phyloP scores from a whole-genome alignment of 2,113 vertebrate genomes.

The Oenanthe oenanthe region DNA sequence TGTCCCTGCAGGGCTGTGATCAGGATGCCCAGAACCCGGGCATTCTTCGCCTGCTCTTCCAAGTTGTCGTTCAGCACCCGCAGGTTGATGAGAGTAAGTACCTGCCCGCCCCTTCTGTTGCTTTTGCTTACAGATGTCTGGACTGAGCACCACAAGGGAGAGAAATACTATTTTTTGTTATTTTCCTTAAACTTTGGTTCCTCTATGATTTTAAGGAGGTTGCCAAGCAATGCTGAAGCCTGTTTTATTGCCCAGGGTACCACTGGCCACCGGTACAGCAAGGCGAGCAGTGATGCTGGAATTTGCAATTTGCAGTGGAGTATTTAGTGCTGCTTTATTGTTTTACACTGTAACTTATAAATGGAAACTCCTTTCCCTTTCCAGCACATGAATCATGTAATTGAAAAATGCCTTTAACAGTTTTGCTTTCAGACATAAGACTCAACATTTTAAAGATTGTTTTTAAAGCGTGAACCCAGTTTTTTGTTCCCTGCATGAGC shows the following conservation, averaged over 20 bases:
- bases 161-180: not conserved
- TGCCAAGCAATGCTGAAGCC: not conserved
- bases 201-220: not conserved
- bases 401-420: not conserved
- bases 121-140: not conserved
- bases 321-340: not conserved
- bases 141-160: not conserved
- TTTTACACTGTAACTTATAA: not conserved
- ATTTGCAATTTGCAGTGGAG: not conserved
- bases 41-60: constrained; percentile 79
- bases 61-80: constrained; percentile 73
- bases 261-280: accelerated
- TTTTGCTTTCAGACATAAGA: not conserved
- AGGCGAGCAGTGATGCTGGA: accelerated
- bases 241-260: not conserved
- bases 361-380: not conserved
- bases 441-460: not conserved
- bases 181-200: not conserved
- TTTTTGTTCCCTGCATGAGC: not conserved
- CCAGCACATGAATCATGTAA: not conserved
- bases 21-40: constrained; percentile 73
- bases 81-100: constrained; percentile 76
- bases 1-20: constrained; percentile 87
- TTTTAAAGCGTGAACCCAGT: not conserved
- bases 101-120: not conserved